phyloP scores from a whole-genome alignment of 53 echinoderm and acorn worm species.

The Mesocentrotus franciscanus region DNA sequence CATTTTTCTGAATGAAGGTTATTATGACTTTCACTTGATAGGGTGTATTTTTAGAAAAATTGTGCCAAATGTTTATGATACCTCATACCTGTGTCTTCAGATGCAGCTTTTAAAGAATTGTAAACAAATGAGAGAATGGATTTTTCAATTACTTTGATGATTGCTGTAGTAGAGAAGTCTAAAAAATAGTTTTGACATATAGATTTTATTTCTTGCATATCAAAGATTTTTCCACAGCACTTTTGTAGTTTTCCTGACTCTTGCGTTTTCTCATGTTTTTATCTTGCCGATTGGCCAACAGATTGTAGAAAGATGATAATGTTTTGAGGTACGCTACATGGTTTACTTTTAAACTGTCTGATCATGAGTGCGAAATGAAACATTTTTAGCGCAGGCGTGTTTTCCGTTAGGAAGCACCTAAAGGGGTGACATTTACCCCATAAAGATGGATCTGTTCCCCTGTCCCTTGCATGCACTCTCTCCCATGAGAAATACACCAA shows the following conservation, averaged over 20 bases:
- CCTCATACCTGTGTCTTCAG: too few species aligned
- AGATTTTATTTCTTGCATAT: too few species aligned
- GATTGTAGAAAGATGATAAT: neutral
- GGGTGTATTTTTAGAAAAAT: neutral
- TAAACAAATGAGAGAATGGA: too few species aligned
- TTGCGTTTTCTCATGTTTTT: too few species aligned
- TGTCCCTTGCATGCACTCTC: neutral
- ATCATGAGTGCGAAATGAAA: neutral
- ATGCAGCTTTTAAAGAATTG: too few species aligned
- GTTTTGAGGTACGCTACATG: neutral
- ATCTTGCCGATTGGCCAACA: neutral
- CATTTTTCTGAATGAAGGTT: neutral
- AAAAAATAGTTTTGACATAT: too few species aligned
- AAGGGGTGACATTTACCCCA: slow-evolving; percentile 33
- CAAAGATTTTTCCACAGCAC: too few species aligned
- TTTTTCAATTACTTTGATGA: too few species aligned
- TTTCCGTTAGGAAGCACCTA: neutral
- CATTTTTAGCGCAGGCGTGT: neutral
- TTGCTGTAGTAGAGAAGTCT: too few species aligned
- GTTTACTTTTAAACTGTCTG: neutral
- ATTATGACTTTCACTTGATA: neutral
- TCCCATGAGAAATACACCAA: neutral
- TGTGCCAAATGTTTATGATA: neutral
- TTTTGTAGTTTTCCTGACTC: too few species aligned
- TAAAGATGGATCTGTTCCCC: neutral